Evolutionary conservation across 2,888 invertebrate genomes (phyloP).

Genomic region (Drosophila recens): DNA sequence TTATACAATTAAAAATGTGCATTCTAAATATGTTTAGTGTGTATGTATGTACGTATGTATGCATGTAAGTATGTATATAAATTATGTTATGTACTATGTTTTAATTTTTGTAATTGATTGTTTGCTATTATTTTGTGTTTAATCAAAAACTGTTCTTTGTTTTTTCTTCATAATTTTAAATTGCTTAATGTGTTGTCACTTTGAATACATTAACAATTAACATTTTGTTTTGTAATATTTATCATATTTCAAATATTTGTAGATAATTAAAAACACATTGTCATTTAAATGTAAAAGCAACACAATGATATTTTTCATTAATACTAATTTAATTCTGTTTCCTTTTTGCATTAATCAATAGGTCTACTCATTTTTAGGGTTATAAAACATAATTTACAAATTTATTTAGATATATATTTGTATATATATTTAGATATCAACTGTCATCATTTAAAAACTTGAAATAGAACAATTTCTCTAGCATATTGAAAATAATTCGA

Average conservation of each 20-base stretch:
- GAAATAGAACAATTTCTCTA: constrained; percentile 38
- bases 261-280: constrained; percentile 53
- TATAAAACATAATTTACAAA: constrained; percentile 66
- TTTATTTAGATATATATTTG: constrained; percentile 37
- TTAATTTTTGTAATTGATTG: constrained; percentile 60
- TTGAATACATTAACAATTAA: constrained; percentile 72
- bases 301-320: constrained; percentile 65
- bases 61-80: constrained; percentile 37
- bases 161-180: constrained; percentile 47
- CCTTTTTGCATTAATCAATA: constrained; percentile 37
- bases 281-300: constrained; percentile 55
- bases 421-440: constrained; percentile 15
- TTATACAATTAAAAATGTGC: constrained; percentile 58
- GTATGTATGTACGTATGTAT: constrained; percentile 30
- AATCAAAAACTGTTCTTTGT: constrained; percentile 61
- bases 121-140: constrained; percentile 59
- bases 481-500: constrained; percentile 32
- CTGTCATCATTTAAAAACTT: constrained; percentile 42
- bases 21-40: constrained; percentile 58
- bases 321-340: constrained; percentile 53
- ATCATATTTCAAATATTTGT: constrained; percentile 46
- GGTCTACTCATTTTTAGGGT: constrained; percentile 50
- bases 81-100: constrained; percentile 56
- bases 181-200: constrained; percentile 53
- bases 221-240: constrained; percentile 44